phyloP scores from a whole-genome alignment of 92 coral and sea anemone genomes.

The Phenganax marumi region DNA sequence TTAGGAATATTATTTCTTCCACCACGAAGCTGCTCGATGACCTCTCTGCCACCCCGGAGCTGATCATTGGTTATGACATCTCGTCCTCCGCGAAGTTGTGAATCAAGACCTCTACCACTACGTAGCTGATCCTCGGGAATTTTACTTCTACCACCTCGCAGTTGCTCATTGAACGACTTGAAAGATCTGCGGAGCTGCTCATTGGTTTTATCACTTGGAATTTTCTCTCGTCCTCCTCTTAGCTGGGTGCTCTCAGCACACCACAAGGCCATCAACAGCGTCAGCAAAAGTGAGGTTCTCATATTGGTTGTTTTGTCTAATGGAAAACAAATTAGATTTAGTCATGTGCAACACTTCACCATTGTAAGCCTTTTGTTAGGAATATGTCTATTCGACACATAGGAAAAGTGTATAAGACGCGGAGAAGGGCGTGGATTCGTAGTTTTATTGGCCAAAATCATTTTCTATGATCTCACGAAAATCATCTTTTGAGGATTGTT shows the following conservation, averaged over 20 bases:
- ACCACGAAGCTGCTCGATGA: constrained; percentile 10
- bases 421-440: no score
- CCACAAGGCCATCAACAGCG: constrained; percentile 12
- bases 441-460: no score
- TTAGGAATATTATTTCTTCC: background rate
- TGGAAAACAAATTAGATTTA: background rate
- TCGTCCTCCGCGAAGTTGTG: constrained; percentile 28
- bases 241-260: constrained; percentile 10
- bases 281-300: constrained; percentile 3
- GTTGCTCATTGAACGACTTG: background rate
- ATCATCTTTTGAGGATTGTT: no score
- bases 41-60: constrained; percentile 18
- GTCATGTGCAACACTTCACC: background rate
- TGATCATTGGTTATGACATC: constrained; percentile 10
- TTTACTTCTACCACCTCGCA: background rate
- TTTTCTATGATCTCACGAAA: no score
- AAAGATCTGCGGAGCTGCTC: background rate
- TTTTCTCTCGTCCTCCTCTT: constrained; percentile 18
- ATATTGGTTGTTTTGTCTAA: background rate
- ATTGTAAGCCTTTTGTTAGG: no score
- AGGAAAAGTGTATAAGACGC: no score
- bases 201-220: background rate
- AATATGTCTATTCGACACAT: no score
- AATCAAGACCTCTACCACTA: background rate
- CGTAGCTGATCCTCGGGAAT: constrained; percentile 14